Conservation (phyloP, 2,113 vertebrate genomes). For the Uria aalge region DNA sequence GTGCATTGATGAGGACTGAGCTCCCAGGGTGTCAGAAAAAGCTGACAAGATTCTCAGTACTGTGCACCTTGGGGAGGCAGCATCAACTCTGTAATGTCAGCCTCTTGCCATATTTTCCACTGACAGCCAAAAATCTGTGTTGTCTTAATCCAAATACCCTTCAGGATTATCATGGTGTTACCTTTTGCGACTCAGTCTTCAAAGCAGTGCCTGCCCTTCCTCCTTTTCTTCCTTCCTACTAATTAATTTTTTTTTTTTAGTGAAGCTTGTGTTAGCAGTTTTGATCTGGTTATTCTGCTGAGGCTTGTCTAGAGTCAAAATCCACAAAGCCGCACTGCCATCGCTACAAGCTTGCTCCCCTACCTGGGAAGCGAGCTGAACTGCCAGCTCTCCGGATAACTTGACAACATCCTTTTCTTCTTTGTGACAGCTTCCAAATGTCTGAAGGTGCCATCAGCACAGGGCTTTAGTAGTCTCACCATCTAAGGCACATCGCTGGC, state of each 20-base stretch:
- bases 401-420: not conserved
- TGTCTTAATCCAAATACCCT: not conserved
- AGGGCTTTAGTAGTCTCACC: not conserved
- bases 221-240: not conserved
- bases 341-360: rapidly evolving
- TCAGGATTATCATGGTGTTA: not conserved
- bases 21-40: not conserved
- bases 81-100: not conserved
- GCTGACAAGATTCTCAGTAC: not conserved
- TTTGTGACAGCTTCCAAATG: not conserved
- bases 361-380: not conserved
- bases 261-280: not conserved
- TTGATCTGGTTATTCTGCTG: not conserved
- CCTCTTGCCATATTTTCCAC: not conserved
- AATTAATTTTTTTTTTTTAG: not conserved
- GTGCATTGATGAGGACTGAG: not conserved
- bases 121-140: not conserved
- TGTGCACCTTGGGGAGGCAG: not conserved
- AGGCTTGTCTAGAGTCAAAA: not conserved
- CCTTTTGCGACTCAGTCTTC: not conserved
- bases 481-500: not conserved
- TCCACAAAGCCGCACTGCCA: not conserved
- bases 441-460: not conserved
- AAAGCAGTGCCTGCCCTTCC: not conserved
- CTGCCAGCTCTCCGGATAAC: not conserved